A percentile compares a stretch with the other conserved stretches of the same genome.
These are phyloP conservation scores for Trichechus manatus DNA, from an alignment of 2,113 vertebrate genomes.

Conservation along the genomic window DNA sequence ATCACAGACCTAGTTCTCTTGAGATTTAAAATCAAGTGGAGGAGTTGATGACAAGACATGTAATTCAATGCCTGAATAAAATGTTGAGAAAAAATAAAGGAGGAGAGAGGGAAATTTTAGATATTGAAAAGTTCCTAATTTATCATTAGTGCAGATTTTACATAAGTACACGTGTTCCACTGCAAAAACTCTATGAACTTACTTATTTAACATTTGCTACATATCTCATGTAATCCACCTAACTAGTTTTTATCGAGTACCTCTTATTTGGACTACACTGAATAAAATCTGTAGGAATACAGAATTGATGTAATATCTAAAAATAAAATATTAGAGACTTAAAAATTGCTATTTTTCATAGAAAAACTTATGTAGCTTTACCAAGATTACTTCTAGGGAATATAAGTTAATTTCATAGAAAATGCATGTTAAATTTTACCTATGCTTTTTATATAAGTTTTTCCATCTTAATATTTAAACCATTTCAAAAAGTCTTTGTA, in stretches of 20 bases:
- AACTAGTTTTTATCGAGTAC: not conserved
- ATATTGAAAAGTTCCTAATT: not conserved
- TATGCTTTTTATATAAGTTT: not conserved
- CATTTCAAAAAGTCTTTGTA: not conserved
- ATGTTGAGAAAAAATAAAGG: not conserved
- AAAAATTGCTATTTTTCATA: not conserved
- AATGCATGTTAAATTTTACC: not conserved
- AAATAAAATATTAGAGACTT: not conserved
- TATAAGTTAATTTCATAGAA: not conserved
- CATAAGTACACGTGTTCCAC: not conserved
- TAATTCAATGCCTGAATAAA: not conserved
- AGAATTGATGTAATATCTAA: not conserved
- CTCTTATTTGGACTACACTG: not conserved
- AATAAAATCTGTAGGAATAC: not conserved
- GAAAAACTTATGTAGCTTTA: not conserved
- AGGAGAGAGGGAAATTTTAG: not conserved
- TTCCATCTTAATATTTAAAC: not conserved
- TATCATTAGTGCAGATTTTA: not conserved
- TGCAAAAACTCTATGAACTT: not conserved
- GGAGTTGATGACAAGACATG: not conserved
- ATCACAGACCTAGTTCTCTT: not conserved
- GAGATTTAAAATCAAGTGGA: not conserved
- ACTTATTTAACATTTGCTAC: not conserved
- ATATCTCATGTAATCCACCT: not conserved
- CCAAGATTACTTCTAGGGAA: not conserved